Conservation (phyloP, 2,888 invertebrate species). For the Chloroclystis v-ata region DNA sequence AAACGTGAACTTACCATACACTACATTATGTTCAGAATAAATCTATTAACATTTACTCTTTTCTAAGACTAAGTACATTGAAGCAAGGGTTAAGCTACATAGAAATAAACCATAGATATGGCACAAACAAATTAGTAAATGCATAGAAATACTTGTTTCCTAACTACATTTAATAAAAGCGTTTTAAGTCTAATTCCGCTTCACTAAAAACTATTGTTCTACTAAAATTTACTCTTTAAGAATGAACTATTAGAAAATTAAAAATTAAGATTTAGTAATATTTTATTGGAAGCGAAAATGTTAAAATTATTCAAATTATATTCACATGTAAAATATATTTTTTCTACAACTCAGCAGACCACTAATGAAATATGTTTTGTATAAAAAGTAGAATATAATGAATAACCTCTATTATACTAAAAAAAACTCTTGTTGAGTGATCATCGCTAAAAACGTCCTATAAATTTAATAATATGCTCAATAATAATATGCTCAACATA, state of each 20-base stretch:
- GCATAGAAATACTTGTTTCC: background rate
- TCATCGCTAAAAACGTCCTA: too few species aligned
- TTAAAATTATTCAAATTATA: too few species aligned
- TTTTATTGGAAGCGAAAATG: too few species aligned
- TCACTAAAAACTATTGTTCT: background rate
- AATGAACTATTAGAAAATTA: background rate
- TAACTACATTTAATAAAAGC: background rate
- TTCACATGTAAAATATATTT: too few species aligned
- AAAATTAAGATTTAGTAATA: background rate
- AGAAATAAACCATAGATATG: background rate
- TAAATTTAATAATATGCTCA: too few species aligned
- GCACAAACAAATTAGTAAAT: background rate
- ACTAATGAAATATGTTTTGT: too few species aligned
- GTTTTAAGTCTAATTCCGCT: background rate
- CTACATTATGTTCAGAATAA: constrained; percentile 9
- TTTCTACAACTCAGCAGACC: too few species aligned
- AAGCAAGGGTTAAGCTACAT: constrained; percentile 5
- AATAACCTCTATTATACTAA: too few species aligned
- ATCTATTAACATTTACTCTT: constrained; percentile 9
- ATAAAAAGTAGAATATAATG: too few species aligned
- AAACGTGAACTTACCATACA: constrained; percentile 10
- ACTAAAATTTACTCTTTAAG: background rate
- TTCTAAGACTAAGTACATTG: constrained; percentile 14
- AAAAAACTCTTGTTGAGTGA: too few species aligned
- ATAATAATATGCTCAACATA: too few species aligned